Evolutionary conservation across 2,797 vertebrate genomes (phyloP).

Genomic region (Eospalax fontanierii): DNA sequence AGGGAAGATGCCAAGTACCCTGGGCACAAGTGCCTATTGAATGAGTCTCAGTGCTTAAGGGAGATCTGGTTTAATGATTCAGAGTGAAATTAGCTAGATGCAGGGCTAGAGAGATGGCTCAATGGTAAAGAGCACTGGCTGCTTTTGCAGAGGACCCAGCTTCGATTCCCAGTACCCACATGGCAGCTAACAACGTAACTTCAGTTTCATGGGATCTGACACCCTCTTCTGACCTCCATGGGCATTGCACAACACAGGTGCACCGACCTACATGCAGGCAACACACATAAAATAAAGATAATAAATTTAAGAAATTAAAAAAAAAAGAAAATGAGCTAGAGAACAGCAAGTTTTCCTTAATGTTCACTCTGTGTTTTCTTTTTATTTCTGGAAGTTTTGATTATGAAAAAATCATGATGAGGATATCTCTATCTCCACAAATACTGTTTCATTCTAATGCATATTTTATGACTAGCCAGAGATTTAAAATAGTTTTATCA

Average conservation of each 20-base stretch:
- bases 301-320: too few relatives aligned
- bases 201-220: too few relatives aligned
- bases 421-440: slow-evolving; percentile 51
- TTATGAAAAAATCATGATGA: slow-evolving; percentile 37
- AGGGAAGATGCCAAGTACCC: not conserved
- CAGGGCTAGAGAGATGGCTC: too few relatives aligned
- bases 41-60: not conserved
- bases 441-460: slow-evolving; percentile 56
- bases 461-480: slow-evolving; percentile 54
- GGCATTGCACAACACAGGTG: too few relatives aligned
- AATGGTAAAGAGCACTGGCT: too few relatives aligned
- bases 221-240: too few relatives aligned
- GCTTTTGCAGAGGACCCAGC: too few relatives aligned
- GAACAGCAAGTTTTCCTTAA: slow-evolving; percentile 49
- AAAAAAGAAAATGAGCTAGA: too few relatives aligned
- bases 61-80: slow-evolving; percentile 40
- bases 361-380: slow-evolving; percentile 53
- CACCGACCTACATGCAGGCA: too few relatives aligned
- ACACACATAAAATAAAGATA: too few relatives aligned
- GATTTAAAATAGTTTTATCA: slow-evolving; percentile 37
- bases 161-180: too few relatives aligned
- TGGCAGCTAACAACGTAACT: too few relatives aligned
- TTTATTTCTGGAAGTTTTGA: slow-evolving; percentile 31
- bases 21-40: slow-evolving; percentile 8
- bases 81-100: slow-evolving; percentile 36